A percentile compares a stretch with the other conserved stretches of the same genome.
Evolutionary conservation across 2,113 vertebrate species (phyloP).

Genomic region (Manacus vitellinus): DNA sequence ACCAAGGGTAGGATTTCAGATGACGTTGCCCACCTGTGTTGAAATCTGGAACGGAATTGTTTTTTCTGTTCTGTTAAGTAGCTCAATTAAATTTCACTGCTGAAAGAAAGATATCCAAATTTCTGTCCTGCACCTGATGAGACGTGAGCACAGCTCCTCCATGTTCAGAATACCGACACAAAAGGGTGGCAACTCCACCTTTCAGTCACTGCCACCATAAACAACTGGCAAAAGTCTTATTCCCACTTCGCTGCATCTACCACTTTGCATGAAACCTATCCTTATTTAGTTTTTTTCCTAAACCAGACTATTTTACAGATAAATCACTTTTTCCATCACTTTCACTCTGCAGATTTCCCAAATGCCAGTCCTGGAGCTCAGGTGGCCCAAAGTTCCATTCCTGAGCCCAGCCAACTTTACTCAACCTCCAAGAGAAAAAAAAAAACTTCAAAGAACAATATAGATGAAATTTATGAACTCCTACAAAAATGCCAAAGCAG

Average conservation of each 20-base stretch:
- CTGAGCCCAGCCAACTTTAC: neutral
- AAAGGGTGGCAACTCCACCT: neutral
- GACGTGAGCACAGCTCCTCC: neutral
- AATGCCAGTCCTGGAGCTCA: neutral
- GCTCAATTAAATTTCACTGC: neutral
- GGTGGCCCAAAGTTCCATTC: neutral
- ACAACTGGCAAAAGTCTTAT: neutral
- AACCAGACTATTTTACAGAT: neutral
- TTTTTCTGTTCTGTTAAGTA: neutral
- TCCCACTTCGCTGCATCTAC: neutral
- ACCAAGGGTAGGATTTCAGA: neutral
- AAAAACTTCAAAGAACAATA: neutral
- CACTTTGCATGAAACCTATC: neutral
- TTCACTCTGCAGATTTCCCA: neutral
- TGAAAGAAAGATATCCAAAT: neutral
- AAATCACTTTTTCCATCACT: neutral
- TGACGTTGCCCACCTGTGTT: neutral
- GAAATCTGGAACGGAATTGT: neutral
- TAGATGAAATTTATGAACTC: neutral
- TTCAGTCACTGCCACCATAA: neutral
- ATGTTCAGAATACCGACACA: neutral
- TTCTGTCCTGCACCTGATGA: neutral
- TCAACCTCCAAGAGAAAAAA: neutral
- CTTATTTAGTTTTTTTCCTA: neutral
- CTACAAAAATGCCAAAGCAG: neutral